Base-by-base conservation (phyloP, 2,113 vertebrate species). In the Cryptotis parvus region DNA sequence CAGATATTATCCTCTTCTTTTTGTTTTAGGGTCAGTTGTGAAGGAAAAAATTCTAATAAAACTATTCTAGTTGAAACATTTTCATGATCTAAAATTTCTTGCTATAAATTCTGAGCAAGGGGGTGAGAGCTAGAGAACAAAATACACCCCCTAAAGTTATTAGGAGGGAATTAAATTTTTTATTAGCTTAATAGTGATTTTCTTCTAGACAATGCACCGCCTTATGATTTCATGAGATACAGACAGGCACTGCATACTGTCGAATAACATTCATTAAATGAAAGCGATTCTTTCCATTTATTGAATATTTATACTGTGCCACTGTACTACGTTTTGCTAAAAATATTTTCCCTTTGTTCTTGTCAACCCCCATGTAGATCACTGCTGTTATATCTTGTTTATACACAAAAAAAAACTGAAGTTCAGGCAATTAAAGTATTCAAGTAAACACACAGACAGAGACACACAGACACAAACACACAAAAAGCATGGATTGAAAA, bases 401-500 rank as follows among this genome's bases (percentile, higher is more conserved):
- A 76, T n/a, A 66, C 10, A 70, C 74, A 89, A 70, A 6, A 70
- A 75, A 29, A 92, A 93, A 93, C 55, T 43, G n/a, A 76, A 61
- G 5, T 35, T 84, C 29, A 80, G 55, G 95, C 26, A 70, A 15
- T 72, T 41, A 58, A 74, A 78, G 3, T 35, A 9, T 14, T 33
- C 12, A 58, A 58, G 18, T 58, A 58, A 22, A 58, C 22, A 24
- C 55, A 58, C 55, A 58, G 2, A 8, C n/a, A n/a, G n/a, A n/a
- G n/a, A n/a, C 49, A 52, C 3, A 52, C 49, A 52, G 49, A 81
- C n/a, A 77, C n/a, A n/a, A n/a, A n/a, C n/a, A n/a, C n/a, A n/a
- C n/a, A n/a, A n/a, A n/a, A n/a, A n/a, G n/a, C n/a, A n/a, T n/a
- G n/a, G 33, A 69, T 15, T 33, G 41, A 87, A 94, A 91, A 76